Evolutionary conservation across 2,797 vertebrate species (phyloP), one percentile per base, ranked within the genome.

Genomic region (Parauchenoglanis ngamensis): DNA sequence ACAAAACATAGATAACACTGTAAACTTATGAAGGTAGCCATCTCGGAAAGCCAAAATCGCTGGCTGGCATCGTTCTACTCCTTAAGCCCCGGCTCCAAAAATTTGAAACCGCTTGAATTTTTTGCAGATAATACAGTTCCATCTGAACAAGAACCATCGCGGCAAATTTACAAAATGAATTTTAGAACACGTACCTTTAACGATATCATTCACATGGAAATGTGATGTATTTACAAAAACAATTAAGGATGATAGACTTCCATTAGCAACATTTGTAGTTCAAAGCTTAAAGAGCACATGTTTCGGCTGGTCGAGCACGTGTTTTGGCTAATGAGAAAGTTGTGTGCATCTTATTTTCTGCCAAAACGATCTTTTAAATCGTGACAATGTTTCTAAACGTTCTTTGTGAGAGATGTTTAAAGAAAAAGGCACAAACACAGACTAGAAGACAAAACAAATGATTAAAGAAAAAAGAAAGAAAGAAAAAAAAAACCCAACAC

Each of bases 391-490:
- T 40, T 77, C 57, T 35, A 35, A 40, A 31, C 52, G 35, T 78
- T 77, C 52, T 35, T 57, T 57, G 19, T 35, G 19, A 13, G 19
- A 23, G 1, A 35, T 56, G 10, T 46, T 63, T 1, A 63, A 81
- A 44, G 40, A n/a, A 65, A 10, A 31, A 40, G 23, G 17, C 52
- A 65, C 1, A 21, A 40, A 89, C 13, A 89, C 78, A 88, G 3
- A 4, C 13, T 67, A 56, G 44, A 54, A 35, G 80, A 77, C n/a
- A 2, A 87, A n/a, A 86, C 86, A 67, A 73, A 59, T 12, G n/a
- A 84, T 57, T 21, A 46, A 70, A 19, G 17, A 4, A 61, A 23
- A 12, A 6, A 54, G 40, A 35, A 6, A 54, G 40, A 35, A 40
- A 40, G 28, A 76, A 44, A 3, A 77, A 25, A 46, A 75, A 35